Conservation (phyloP, 2,888 invertebrate genomes). For the Incurvaria masculella region DNA sequence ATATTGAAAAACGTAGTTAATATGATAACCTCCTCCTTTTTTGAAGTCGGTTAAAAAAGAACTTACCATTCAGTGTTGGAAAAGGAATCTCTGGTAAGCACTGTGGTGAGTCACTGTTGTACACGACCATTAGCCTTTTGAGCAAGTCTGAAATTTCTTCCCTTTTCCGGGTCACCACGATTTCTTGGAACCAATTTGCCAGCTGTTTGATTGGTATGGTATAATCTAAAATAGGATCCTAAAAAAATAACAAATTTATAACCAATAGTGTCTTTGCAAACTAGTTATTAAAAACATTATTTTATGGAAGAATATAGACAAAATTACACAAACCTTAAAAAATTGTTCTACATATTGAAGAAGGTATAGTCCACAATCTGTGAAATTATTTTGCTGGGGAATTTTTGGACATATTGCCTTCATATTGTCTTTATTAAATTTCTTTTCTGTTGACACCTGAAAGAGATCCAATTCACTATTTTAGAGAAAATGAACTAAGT, state of each 20-base stretch:
- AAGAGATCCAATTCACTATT: slow-evolving; percentile 17
- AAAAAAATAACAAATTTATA: slow-evolving; percentile 25
- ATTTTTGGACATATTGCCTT: slow-evolving; percentile 86
- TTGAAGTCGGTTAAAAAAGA: no score
- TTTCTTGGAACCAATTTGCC: slow-evolving; percentile 83
- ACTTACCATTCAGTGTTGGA: slow-evolving; percentile 69
- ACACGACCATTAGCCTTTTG: slow-evolving; percentile 68
- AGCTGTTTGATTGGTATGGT: slow-evolving; percentile 78
- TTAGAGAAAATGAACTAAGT: slow-evolving; percentile 1
- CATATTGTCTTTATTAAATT: slow-evolving; percentile 80
- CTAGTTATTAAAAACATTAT: background rate
- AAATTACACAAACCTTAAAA: slow-evolving; percentile 74
- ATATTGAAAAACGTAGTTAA: no score
- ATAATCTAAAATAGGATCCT: slow-evolving; percentile 83
- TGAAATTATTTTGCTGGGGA: slow-evolving; percentile 97
- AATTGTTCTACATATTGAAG: slow-evolving; percentile 97
- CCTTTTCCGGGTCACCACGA: slow-evolving; percentile 79
- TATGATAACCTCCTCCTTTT: no score
- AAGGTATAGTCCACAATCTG: slow-evolving; percentile 94
- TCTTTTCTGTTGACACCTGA: slow-evolving; percentile 57
- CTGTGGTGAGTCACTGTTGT: slow-evolving; percentile 64
- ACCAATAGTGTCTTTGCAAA: slow-evolving; percentile 6
- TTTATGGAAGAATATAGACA: slow-evolving; percentile 4
- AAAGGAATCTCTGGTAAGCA: slow-evolving; percentile 69
- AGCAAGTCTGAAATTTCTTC: slow-evolving; percentile 82